A percentile compares a stretch with the other conserved stretches of the same genome.
Conservation (phyloP, 2,797 vertebrate genomes). For the Phaenicophaeus curvirostris region DNA sequence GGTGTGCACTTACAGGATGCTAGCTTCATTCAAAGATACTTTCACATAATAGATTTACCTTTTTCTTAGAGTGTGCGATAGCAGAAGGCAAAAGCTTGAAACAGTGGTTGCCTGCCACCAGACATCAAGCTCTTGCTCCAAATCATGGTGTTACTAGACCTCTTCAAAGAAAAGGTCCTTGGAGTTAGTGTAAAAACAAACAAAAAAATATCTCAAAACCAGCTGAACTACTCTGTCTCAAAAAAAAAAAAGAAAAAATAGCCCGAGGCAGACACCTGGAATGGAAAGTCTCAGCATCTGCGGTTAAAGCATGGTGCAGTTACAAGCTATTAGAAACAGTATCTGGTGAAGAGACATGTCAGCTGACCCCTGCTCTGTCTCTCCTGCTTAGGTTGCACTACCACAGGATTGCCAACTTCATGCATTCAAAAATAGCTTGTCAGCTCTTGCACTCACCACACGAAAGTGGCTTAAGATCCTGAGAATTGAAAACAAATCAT, state of each 20-base stretch:
- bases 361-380: slow-evolving; percentile 25
- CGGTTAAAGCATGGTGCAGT: slow-evolving; percentile 13
- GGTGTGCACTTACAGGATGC: neutral
- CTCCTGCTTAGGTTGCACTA: neutral
- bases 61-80: neutral
- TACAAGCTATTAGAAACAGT: slow-evolving; percentile 35
- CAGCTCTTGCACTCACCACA: slow-evolving; percentile 4
- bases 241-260: neutral
- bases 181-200: neutral
- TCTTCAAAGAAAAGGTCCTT: neutral
- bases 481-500: neutral
- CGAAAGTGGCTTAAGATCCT: neutral
- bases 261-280: slow-evolving; percentile 34
- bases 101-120: neutral
- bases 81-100: neutral
- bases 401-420: neutral
- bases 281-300: slow-evolving; percentile 38
- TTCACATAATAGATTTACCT: neutral
- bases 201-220: neutral
- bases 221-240: slow-evolving; percentile 3
- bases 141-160: neutral
- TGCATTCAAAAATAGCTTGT: slow-evolving; percentile 37
- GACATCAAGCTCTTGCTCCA: neutral
- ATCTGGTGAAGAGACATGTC: slow-evolving; percentile 21
- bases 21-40: neutral